phyloP scores from a whole-genome alignment of 2,113 vertebrate genomes.

The Puma concolor region DNA sequence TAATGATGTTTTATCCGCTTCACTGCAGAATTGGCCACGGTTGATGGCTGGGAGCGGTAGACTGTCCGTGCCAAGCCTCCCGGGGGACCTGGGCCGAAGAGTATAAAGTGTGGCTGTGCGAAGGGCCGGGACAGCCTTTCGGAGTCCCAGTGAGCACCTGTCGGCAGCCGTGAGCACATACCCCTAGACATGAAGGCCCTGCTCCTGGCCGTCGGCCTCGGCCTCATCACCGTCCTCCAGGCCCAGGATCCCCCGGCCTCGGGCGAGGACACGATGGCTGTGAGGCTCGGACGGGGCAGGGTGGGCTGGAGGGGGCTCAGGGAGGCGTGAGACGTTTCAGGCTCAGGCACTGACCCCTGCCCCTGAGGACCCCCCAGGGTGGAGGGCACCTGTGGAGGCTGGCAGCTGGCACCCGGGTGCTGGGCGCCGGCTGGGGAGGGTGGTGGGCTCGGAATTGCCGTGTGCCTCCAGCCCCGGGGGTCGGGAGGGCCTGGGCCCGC shows the following conservation, averaged over 20 bases:
- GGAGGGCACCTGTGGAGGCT: too few relatives aligned
- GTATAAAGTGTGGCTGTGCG: neutral
- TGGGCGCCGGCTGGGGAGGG: neutral
- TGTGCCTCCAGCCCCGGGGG: neutral
- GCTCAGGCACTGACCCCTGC: too few relatives aligned
- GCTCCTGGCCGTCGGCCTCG: neutral
- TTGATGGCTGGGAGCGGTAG: neutral
- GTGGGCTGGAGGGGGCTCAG: neutral
- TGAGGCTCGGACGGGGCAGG: neutral
- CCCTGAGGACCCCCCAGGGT: fast-evolving
- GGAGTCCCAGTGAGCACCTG: fast-evolving
- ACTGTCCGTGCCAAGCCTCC: neutral
- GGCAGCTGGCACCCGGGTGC: neutral
- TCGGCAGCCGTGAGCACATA: fast-evolving
- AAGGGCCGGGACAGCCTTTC: neutral
- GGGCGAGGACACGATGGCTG: fast-evolving
- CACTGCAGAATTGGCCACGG: neutral
- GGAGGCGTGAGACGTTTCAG: neutral
- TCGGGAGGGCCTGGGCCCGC: neutral
- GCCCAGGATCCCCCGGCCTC: fast-evolving
- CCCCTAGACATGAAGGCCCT: conserved; percentile 19
- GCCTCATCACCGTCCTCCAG: neutral
- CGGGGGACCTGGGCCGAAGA: fast-evolving
- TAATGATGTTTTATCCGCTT: neutral
- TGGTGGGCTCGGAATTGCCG: fast-evolving